phyloP scores from a whole-genome alignment of 2,888 invertebrate genomes.

The Steinernema carpocapsae region DNA sequence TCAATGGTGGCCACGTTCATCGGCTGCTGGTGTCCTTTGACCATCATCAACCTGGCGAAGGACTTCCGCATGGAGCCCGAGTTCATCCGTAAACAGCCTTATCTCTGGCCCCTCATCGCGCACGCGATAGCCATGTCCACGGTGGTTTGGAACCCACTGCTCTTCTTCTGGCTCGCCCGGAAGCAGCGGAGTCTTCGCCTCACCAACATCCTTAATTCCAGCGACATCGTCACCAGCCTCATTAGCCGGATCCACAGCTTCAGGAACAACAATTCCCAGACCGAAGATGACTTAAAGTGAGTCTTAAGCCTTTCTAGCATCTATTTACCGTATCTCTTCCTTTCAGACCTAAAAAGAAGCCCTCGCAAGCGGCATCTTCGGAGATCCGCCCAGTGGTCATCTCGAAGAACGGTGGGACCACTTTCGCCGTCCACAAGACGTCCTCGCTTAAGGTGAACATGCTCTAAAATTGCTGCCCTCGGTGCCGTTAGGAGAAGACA shows the following conservation, averaged over 20 bases:
- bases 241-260: conserved; percentile 46
- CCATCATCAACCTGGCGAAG: conserved; percentile 64
- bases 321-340: neutral
- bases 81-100: conserved; percentile 60
- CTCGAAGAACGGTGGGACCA: neutral
- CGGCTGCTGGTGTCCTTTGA: conserved; percentile 66
- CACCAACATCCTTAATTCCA: conserved; percentile 62
- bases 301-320: neutral
- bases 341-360: conserved; percentile 8
- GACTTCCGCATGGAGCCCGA: conserved; percentile 62
- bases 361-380: neutral
- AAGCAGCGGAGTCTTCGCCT: conserved; percentile 65
- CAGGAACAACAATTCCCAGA: neutral
- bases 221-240: conserved; percentile 60
- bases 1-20: conserved; percentile 79
- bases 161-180: conserved; percentile 69
- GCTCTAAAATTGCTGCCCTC: neutral
- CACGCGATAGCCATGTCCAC: conserved; percentile 68
- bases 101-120: conserved; percentile 64
- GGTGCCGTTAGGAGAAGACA: neutral
- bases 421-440: conserved; percentile 1
- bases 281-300: neutral
- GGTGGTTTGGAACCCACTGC: conserved; percentile 67
- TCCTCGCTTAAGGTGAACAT: conserved; percentile 7
- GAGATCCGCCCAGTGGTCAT: conserved; percentile 12